A percentile compares a stretch with the other conserved stretches of the same genome.
Evolutionary conservation across 1,140 invertebrate genomes (phyloP).

Genomic region (Micrasema longulum): DNA sequence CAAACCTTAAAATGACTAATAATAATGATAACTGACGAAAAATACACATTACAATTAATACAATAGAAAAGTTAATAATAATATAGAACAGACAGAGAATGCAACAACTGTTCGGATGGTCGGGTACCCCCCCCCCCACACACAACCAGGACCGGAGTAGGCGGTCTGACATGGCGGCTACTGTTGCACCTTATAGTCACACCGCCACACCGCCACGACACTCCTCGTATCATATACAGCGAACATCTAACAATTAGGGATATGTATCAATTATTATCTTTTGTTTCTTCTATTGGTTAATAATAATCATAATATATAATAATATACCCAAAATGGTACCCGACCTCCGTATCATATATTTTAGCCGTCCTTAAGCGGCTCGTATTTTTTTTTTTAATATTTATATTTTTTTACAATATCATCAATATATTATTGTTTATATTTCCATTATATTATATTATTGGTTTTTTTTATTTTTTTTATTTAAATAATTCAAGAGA

Average conservation of each 20-base stretch:
- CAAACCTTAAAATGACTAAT: slow-evolving; percentile 39
- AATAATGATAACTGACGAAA: slow-evolving; percentile 39
- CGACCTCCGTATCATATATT: slow-evolving; percentile 46
- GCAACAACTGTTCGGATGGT: slow-evolving; percentile 20
- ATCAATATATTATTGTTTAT: slow-evolving; percentile 56
- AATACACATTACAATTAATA: slow-evolving; percentile 34
- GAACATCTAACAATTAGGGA: slow-evolving; percentile 55
- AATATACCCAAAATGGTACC: slow-evolving; percentile 39
- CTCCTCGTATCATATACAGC: slow-evolving; percentile 21
- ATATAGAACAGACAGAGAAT: slow-evolving; percentile 37
- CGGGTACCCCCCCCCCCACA: slow-evolving; percentile 21
- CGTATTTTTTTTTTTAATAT: slow-evolving; percentile 45
- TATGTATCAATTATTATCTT: slow-evolving; percentile 56
- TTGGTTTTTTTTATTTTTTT: slow-evolving; percentile 50
- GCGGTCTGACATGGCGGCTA: background rate
- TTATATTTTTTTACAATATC: slow-evolving; percentile 53
- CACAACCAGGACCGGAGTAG: background rate
- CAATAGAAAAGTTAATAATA: slow-evolving; percentile 41
- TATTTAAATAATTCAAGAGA: slow-evolving; percentile 52
- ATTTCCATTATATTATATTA: slow-evolving; percentile 55
- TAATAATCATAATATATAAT: slow-evolving; percentile 45
- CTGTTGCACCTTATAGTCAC: background rate
- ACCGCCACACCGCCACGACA: slow-evolving; percentile 3
- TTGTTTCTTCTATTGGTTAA: slow-evolving; percentile 53
- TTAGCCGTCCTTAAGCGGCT: slow-evolving; percentile 28